phyloP scores from a whole-genome alignment of 37 sponge, comb jelly and placozoan genomes.

The Bolinopsis microptera region DNA sequence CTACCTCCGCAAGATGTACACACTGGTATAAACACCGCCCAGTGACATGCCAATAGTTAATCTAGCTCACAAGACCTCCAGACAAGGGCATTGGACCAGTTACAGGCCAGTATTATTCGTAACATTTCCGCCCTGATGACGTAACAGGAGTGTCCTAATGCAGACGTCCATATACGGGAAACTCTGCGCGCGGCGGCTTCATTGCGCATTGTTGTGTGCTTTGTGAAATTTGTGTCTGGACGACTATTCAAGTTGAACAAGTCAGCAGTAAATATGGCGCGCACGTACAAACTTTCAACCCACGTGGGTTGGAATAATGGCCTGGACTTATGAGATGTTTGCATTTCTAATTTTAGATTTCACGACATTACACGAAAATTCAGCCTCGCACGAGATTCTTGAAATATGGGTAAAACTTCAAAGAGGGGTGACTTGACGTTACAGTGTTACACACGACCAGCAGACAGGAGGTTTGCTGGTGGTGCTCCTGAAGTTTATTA shows the following conservation, averaged over 20 bases:
- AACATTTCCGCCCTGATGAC: background rate
- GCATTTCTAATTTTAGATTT: background rate
- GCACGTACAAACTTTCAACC: background rate
- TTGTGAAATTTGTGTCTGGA: background rate
- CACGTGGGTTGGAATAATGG: background rate
- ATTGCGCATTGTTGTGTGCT: background rate
- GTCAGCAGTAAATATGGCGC: background rate
- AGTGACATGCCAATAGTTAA: background rate
- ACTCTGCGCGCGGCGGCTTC: background rate
- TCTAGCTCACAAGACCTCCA: background rate
- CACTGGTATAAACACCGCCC: background rate
- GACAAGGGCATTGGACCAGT: background rate
- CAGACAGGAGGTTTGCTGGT: no score
- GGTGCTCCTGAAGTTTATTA: no score
- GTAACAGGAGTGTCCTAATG: background rate
- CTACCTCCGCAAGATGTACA: background rate
- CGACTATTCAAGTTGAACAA: background rate
- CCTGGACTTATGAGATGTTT: background rate
- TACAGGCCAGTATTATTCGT: background rate
- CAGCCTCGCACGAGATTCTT: background rate
- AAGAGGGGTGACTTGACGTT: no score
- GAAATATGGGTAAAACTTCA: background rate
- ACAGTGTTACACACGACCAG: no score
- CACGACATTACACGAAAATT: background rate
- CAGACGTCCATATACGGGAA: background rate